Evolutionary conservation across 2,113 vertebrate genomes (phyloP), one percentile per base, ranked within the genome.

Genomic region (Planiliza haematocheilus): DNA sequence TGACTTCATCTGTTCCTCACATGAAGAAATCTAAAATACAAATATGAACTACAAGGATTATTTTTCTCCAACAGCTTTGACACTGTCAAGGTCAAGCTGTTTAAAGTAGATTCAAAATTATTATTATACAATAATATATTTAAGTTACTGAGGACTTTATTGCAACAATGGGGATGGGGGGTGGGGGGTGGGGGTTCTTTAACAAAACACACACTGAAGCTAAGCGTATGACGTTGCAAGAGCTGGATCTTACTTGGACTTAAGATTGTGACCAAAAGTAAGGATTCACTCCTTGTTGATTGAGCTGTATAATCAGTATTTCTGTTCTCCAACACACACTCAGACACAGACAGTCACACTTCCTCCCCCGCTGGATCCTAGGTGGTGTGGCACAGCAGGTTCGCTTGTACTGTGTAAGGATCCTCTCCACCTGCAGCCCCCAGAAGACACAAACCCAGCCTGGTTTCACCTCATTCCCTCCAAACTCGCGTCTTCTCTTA

Each of bases 351-450:
- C 39, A 61, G 30, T 64, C 81, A 41, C 64, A 61, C 79, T 34
- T 13, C 70, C 73, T 39, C 73, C 71, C 61, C 72, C 57, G 60
- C 71, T 63, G 79, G 72, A 84, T 64, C 60, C 67, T 84, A 68
- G 74, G 49, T 83, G 77, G 83, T 79, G 67, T 71, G 76, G 79
- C 85, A 84, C 86, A 86, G 85, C 87, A 87, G 89, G 86, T 79
- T 62, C 43, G 58, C 83, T 76, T 83, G 84, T 83, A 36, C 71
- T 82, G 73, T 60, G 75, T 38, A 12, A 20, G 70, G 72, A 65
- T 61, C 66, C 73, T 62, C 78, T 88, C 74, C 88, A 92, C 87
- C 86, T 92, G 87, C 84, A 77, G 70, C 74, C 52, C 41, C 76
- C 75, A 70, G 58, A 86, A 61, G 68, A 68, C 70, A 69, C 58